Base-by-base conservation (phyloP, 2,113 vertebrate species). In the Lasiurus cinereus region DNA sequence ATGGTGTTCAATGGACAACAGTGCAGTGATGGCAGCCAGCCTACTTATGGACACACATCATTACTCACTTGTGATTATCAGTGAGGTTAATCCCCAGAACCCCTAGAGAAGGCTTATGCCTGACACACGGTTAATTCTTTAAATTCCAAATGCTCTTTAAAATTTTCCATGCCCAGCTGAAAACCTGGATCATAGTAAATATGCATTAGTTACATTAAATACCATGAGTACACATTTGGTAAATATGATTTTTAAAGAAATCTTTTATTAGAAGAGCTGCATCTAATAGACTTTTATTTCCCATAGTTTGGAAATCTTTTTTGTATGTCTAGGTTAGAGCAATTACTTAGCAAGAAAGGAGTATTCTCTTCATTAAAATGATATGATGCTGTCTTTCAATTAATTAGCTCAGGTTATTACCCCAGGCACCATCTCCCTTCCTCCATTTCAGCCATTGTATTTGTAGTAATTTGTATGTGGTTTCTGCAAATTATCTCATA, bases 1-100 rank as follows among this genome's bases (percentile, higher is more conserved):
- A 43, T 6, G 27, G 73, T 48, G 15, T 27, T 15, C 15, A 64
- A 59, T 59, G 56, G 56, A 59, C 56, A 59, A 59, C 3, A 59
- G 56, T 59, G 56, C 22, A 10, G 8, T 59, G 59, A 62, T 62
- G 4, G 22, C 24, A 12, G 36, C 27, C 24, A 1, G 11, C 7
- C 9, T 64, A 54, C 11, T 27, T 39, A 2, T 2, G 18, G 29
- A 14, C 6, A 11, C 2, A 1, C 31, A 8, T 62, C 27, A 2
- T 64, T 48, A 29, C 4, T 52, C 36, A 24, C 6, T 14, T 15
- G 33, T 27, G 36, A 48, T 46, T 24, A 22, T 19, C 18, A 46
- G 0, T 8, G 43, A 59, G 36, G 1, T 12, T 62, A 27, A 62
- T 62, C 59, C 22, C 59, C 24, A 62, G 59, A 62, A 62, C 24